These are phyloP conservation scores for Lagria hirta DNA, from an alignment of 2,888 invertebrate species.

Conservation along the genomic window DNA sequence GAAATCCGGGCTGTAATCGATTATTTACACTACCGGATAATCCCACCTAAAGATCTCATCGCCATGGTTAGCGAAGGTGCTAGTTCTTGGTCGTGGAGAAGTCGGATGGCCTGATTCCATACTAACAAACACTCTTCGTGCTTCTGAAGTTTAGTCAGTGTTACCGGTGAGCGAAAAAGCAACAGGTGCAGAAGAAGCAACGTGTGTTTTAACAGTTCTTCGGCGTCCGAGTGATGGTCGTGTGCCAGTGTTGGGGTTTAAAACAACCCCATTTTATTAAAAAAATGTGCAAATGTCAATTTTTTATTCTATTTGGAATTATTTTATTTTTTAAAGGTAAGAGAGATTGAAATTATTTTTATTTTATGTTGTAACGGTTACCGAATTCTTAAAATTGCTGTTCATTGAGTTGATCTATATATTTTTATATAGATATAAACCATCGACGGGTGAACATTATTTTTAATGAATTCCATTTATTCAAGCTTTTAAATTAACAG, in stretches of 20 bases:
- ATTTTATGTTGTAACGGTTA: neutral
- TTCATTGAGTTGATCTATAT: no score
- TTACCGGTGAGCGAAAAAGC: slow-evolving; percentile 32
- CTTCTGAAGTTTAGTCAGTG: slow-evolving; percentile 33
- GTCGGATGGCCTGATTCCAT: slow-evolving; percentile 37
- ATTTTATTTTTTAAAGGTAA: slow-evolving; percentile 13
- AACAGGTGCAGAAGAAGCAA: slow-evolving; percentile 32
- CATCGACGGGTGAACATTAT: no score
- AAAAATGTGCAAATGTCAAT: slow-evolving; percentile 11
- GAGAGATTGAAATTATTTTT: slow-evolving; percentile 5
- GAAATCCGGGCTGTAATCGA: no score
- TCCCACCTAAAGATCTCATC: slow-evolving; percentile 15
- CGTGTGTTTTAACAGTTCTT: slow-evolving; percentile 25
- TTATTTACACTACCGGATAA: slow-evolving; percentile 9
- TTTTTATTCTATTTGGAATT: slow-evolving; percentile 6
- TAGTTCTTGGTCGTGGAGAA: slow-evolving; percentile 33
- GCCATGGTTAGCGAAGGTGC: slow-evolving; percentile 21
- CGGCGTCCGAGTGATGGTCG: slow-evolving; percentile 22
- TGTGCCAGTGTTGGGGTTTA: slow-evolving; percentile 21
- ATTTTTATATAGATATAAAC: no score
- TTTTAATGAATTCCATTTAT: no score
- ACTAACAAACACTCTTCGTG: slow-evolving; percentile 28
- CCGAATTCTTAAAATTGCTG: no score
- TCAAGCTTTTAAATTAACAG: no score
- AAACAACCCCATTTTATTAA: slow-evolving; percentile 6